phyloP scores from a whole-genome alignment of 2,888 invertebrate species.

The Xestobium rufovillosum region DNA sequence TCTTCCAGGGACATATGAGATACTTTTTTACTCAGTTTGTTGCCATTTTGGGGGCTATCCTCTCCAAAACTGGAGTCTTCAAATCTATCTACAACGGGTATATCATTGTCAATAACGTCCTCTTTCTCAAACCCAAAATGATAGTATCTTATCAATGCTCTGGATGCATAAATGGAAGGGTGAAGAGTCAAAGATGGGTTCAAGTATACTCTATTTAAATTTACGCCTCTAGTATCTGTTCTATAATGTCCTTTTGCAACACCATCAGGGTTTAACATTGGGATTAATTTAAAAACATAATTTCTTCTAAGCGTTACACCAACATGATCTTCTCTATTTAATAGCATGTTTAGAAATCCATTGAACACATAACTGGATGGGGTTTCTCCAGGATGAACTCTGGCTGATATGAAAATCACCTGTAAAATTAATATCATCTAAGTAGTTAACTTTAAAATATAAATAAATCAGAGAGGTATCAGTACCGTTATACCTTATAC shows the following conservation, averaged over 20 bases:
- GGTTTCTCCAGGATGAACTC: slow-evolving; percentile 90
- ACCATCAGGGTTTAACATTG: slow-evolving; percentile 88
- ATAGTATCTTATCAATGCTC: slow-evolving; percentile 67
- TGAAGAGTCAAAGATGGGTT: slow-evolving; percentile 67
- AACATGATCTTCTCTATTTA: slow-evolving; percentile 66
- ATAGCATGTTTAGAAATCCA: slow-evolving; percentile 73
- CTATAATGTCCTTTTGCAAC: slow-evolving; percentile 79
- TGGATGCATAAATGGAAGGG: slow-evolving; percentile 80
- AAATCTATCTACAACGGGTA: slow-evolving; percentile 21
- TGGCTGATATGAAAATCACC: slow-evolving; percentile 78
- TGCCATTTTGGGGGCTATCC: slow-evolving; percentile 25
- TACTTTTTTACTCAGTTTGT: slow-evolving; percentile 33
- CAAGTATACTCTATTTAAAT: slow-evolving; percentile 80
- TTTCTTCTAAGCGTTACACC: slow-evolving; percentile 63
- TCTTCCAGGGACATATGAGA: slow-evolving; percentile 39
- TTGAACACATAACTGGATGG: slow-evolving; percentile 87
- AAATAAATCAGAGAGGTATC: slow-evolving; percentile 9
- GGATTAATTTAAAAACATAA: slow-evolving; percentile 85
- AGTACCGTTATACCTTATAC: too few species aligned
- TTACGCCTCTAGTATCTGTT: slow-evolving; percentile 80
- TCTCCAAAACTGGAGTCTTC: slow-evolving; percentile 17
- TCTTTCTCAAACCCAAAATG: slow-evolving; percentile 60
- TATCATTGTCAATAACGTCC: slow-evolving; percentile 38
- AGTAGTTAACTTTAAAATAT: too few species aligned
- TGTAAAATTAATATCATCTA: slow-evolving; percentile 39